phyloP scores from a whole-genome alignment of 2,797 vertebrate genomes.

The Macropodus opercularis region DNA sequence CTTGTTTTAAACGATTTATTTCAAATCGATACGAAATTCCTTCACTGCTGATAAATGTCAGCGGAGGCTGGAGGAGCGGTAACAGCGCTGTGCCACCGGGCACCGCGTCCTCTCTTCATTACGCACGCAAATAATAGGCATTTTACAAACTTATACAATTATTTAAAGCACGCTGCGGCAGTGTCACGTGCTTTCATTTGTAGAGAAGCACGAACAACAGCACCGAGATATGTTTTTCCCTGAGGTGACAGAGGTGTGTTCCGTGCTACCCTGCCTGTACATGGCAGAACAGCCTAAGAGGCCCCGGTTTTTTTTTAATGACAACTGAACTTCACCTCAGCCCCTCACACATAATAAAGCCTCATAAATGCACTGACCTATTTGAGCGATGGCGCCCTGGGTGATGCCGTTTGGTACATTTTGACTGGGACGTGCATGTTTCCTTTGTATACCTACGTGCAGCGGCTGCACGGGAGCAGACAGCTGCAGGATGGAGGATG shows the following conservation, averaged over 20 bases:
- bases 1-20: conserved; percentile 16
- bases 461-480: not conserved
- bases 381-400: conserved; percentile 27
- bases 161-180: conserved; percentile 11
- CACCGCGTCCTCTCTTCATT: conserved; percentile 15
- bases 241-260: conserved; percentile 36
- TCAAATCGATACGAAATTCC: not conserved
- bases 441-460: not conserved
- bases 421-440: conserved; percentile 6
- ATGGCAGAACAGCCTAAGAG: conserved; percentile 24
- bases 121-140: conserved; percentile 28
- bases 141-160: conserved; percentile 18
- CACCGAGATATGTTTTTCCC: conserved; percentile 13
- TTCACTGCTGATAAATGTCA: conserved; percentile 26
- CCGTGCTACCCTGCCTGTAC: conserved; percentile 19
- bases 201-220: conserved; percentile 3
- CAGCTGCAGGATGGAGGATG: conserved; percentile 8
- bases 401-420: conserved; percentile 35
- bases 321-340: conserved; percentile 10
- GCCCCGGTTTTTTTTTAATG: conserved; percentile 33
- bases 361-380: conserved; percentile 31
- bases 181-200: conserved; percentile 1
- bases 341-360: conserved; percentile 9
- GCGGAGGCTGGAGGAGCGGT: not conserved
- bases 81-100: not conserved